Evolutionary conservation across 1,140 invertebrate genomes (phyloP).

Genomic region (Sycobia sp.): DNA sequence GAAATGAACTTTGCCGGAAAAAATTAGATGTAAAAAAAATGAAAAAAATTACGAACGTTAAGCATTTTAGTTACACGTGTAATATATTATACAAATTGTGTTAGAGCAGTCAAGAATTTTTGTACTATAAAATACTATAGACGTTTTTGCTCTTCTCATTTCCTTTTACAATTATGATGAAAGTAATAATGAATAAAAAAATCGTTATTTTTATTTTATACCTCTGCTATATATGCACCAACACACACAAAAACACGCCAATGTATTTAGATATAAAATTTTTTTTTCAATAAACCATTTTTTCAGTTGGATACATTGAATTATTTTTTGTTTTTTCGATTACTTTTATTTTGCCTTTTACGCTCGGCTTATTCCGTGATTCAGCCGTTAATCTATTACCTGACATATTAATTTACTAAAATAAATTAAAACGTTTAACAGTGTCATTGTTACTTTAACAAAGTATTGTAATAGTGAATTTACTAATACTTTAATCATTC

Average conservation of each 20-base stretch:
- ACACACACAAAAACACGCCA: conserved; percentile 52
- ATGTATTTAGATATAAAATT: conserved; percentile 59
- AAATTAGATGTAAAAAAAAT: too few relatives aligned
- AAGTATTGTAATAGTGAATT: background rate
- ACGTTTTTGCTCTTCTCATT: background rate
- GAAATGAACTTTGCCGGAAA: too few relatives aligned
- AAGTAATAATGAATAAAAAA: background rate
- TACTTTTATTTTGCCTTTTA: conserved; percentile 45
- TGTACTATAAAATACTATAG: too few relatives aligned
- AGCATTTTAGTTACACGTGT: too few relatives aligned
- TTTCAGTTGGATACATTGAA: conserved; percentile 60
- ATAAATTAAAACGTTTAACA: too few relatives aligned
- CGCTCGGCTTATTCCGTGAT: conserved; percentile 44
- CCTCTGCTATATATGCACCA: conserved; percentile 38
- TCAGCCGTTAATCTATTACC: background rate
- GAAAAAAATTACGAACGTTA: too few relatives aligned
- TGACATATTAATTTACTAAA: background rate
- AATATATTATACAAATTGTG: too few relatives aligned
- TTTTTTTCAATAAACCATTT: conserved; percentile 60
- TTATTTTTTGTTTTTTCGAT: conserved; percentile 56
- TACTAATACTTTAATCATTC: conserved; percentile 2
- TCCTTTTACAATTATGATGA: background rate
- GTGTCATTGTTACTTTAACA: background rate
- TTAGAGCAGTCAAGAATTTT: too few relatives aligned
- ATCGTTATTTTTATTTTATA: conserved; percentile 16